Conservation (phyloP, 2,113 vertebrate species). For the Anolis sagrei region DNA sequence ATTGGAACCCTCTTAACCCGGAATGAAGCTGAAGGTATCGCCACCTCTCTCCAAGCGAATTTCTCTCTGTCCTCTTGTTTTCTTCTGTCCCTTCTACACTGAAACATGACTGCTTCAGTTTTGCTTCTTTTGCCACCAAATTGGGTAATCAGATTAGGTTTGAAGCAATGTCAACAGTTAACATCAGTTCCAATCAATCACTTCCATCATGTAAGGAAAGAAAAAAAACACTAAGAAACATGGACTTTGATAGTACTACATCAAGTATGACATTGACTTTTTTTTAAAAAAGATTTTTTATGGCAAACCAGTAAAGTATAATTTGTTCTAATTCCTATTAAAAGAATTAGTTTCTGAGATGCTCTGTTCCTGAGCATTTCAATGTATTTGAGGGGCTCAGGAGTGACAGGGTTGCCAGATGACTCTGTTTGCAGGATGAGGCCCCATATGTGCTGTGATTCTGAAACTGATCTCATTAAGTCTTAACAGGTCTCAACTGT, state of each 20-base stretch:
- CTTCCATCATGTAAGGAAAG: background rate
- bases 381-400: background rate
- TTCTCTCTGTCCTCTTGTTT: background rate
- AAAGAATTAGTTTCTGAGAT: background rate
- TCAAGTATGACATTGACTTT: background rate
- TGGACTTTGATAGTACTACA: background rate
- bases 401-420: background rate
- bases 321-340: background rate
- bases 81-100: background rate
- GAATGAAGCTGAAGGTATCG: background rate
- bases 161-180: background rate
- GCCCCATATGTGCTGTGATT: background rate
- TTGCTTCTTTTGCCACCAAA: background rate
- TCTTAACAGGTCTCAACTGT: constrained; percentile 26
- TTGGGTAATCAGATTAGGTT: background rate
- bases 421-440: constrained; percentile 24
- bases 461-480: background rate
- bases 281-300: background rate
- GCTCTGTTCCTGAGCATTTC: background rate
- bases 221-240: background rate
- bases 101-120: background rate
- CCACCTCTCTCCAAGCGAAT: background rate
- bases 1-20: background rate
- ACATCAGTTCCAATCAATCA: background rate
- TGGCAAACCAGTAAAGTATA: background rate